A percentile compares a stretch with the other conserved stretches of the same genome.
Evolutionary conservation across 2,113 vertebrate species (phyloP).

Genomic region (Camelus dromedarius): DNA sequence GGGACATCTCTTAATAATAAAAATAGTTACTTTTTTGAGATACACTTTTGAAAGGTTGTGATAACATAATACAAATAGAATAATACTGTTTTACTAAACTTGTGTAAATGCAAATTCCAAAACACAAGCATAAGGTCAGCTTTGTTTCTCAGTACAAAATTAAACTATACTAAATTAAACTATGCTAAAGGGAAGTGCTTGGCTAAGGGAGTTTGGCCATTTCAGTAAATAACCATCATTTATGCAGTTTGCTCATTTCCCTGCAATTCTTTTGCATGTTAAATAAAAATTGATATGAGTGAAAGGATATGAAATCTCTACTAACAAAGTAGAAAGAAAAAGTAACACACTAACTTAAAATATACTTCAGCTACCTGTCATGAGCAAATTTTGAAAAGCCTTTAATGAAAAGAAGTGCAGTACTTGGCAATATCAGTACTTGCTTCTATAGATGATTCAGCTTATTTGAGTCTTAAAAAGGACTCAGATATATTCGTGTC

Average conservation of each 20-base stretch:
- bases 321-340: constrained; percentile 63
- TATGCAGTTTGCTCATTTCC: constrained; percentile 68
- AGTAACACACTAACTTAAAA: constrained; percentile 69
- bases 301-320: constrained; percentile 70
- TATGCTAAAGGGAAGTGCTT: constrained; percentile 54
- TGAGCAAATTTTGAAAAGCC: constrained; percentile 78
- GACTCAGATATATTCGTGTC: too few species aligned
- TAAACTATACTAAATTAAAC: constrained; percentile 65
- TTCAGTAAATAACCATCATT: constrained; percentile 66
- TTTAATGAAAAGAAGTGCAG: too few species aligned
- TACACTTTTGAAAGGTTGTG: not conserved
- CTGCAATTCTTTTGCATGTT: constrained; percentile 68
- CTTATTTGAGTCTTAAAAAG: not conserved
- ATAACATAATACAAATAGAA: not conserved
- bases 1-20: not conserved
- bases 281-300: constrained; percentile 73
- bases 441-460: constrained; percentile 39
- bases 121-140: constrained; percentile 58
- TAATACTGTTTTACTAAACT: constrained; percentile 6
- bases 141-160: constrained; percentile 70
- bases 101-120: constrained; percentile 35
- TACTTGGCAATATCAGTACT: too few species aligned
- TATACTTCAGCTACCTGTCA: constrained; percentile 66
- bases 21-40: not conserved
- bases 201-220: constrained; percentile 72